Base-by-base conservation (phyloP, 2,888 invertebrate species). In the Zonitis immaculata region DNA sequence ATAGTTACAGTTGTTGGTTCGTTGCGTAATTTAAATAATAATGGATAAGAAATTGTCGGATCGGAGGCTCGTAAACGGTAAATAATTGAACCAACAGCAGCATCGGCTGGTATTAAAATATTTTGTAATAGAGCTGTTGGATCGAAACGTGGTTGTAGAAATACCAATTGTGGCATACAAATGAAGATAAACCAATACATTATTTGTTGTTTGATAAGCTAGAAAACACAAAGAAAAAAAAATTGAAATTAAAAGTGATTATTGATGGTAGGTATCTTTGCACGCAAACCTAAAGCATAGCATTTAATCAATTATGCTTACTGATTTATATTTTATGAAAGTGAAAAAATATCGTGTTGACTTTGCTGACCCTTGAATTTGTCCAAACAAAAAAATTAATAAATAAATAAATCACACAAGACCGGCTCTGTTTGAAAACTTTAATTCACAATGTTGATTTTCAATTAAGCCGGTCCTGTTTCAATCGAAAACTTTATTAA, bases 41-140 rank as follows among this genome's bases (percentile, higher is more conserved):
- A 78, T 53, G 93, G 93, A 77, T 91, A 92, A 77, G 91, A 90
- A 74, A 88, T 89, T 76, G 90, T 88, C 54, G 91, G 87, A 74
- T 94, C 93, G 63, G 88, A 88, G 58, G 91, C 93, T 69, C 91
- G 84, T 66, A 94, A 82, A 49, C 71, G 61, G 79, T 93, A 94
- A 76, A 95, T 87, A 72, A 91, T 87, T 51, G 91, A 87, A 66
- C 89, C 89, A 66, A 89, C 84, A 66, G 87, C 83, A 44, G 90
- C 89, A 75, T 92, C 91, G 46, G 89, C 85, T 50, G 93, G 93
- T 54, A 93, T 85, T 52, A 91, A 79, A 58, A 91, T 87, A 62
- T 89, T 82, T 68, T 88, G 82, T 86, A 93, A 89, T 68, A 88
- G 83, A 62, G 91, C 89, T 67, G 88, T 85, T 56, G 88, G 85